Conservation (phyloP, 1,140 invertebrate genomes). For the Sarcophaga bullata region DNA sequence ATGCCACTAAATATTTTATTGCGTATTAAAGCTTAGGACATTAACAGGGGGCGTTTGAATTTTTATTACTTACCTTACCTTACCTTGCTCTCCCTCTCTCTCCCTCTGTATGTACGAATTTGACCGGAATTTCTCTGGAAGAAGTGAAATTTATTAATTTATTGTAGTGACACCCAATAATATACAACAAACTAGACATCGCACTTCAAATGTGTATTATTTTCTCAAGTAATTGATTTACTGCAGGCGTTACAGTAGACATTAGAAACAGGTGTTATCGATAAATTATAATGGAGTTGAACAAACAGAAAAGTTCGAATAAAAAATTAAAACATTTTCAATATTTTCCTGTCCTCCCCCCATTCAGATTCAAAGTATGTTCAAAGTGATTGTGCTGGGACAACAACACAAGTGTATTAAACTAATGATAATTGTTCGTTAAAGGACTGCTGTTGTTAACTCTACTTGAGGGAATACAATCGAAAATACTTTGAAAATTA, state of each 20-base stretch:
- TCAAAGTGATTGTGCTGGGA: neutral
- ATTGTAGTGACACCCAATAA: conserved; percentile 8
- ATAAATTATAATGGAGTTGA: no score
- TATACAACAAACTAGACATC: neutral
- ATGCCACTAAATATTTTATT: conserved; percentile 13
- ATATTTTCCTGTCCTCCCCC: no score
- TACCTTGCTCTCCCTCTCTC: no score
- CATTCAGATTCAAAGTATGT: no score
- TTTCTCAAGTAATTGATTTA: neutral
- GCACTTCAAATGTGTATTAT: neutral
- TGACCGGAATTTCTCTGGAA: neutral
- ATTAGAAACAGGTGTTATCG: conserved; percentile 8
- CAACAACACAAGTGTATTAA: neutral
- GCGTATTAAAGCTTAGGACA: neutral
- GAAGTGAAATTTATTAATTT: neutral
- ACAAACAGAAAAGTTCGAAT: no score
- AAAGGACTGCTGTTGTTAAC: neutral
- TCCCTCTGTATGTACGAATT: no score
- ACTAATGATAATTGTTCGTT: neutral
- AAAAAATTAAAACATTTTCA: no score
- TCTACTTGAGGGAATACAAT: no score
- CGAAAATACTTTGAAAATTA: no score
- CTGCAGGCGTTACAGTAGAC: neutral
- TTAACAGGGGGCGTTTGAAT: neutral
- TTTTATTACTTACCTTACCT: neutral